A percentile compares a stretch with the other conserved stretches of the same genome.
Evolutionary conservation across 2,888 invertebrate species (phyloP).

Genomic region (Cantharis rustica): DNA sequence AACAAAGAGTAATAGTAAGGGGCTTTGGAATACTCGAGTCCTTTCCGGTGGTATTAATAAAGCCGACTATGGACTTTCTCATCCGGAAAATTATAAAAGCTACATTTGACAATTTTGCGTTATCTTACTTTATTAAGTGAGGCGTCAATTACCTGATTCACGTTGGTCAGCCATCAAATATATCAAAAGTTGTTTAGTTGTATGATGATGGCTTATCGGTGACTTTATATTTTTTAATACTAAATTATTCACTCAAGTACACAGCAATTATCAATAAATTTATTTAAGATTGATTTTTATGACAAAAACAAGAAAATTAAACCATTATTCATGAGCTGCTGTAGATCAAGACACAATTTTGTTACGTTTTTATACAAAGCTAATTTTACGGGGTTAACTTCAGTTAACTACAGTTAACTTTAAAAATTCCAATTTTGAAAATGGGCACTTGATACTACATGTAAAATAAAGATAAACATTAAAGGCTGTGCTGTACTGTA

Average conservation of each 20-base stretch:
- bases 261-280: background rate
- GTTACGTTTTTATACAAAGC: background rate
- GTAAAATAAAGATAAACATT: too few relatives aligned
- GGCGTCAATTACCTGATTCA: background rate
- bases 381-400: background rate
- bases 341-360: background rate
- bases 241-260: background rate
- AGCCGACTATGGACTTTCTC: background rate
- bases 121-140: background rate
- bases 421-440: too few relatives aligned
- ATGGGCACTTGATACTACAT: too few relatives aligned
- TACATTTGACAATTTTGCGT: background rate
- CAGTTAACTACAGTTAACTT: too few relatives aligned
- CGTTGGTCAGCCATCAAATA: background rate
- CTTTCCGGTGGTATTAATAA: background rate
- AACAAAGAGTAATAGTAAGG: background rate
- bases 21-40: background rate
- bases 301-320: background rate
- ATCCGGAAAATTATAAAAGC: background rate
- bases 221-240: background rate
- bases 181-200: background rate
- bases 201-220: background rate
- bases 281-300: background rate
- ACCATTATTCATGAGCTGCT: background rate
- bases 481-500: too few relatives aligned